Evolutionary conservation across 2,113 vertebrate species (phyloP), one percentile per base, ranked within the genome.

Genomic region (Argyrosomus japonicus): DNA sequence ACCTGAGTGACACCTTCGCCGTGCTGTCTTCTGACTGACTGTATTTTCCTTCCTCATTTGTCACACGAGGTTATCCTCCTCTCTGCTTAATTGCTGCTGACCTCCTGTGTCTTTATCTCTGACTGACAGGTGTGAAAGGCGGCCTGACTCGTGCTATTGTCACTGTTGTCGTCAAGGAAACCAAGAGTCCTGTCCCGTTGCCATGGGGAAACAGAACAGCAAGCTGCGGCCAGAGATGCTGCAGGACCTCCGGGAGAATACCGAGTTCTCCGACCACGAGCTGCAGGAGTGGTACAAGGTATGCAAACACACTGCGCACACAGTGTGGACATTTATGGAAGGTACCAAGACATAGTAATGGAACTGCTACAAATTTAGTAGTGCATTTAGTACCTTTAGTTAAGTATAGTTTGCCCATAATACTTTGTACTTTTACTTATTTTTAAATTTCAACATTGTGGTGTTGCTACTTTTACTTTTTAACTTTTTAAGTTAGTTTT

Each of bases 121-220:
- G 83, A 87, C 64, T 87, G 80, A 85, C 93, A 95, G 95, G 89
- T 95, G 91, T 93, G 90, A 90, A 86, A 87, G 90, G 81, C 80
- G 57, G 86, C 87, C 89, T 87, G 85, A 83, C 88, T 69, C 32
- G 90, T 76, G 89, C 79, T 86, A 60, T 63, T 79, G 85, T 77
- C 83, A 29, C 85, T 63, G 68, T 68, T 27, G 84, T 87, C 32
- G 85, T 86, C 78, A 75, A 89, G 85, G 83, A 91, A 89, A 89
- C 82, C 57, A 5, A 73, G 75, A 77, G 48, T 72, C 76, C 89
- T 58, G 88, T 93, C 91, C 85, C 61, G 77, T 86, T 77, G 62
- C 81, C 71, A 99, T 99, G 98, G 98, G 98, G 89, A 99, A 99
- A 92, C 98, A 99, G 94, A 99, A 99, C 95, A 99, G 98, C 96